These are phyloP conservation scores for Agrochola macilenta DNA, from an alignment of 2,888 invertebrate species.

Conservation along the genomic window DNA sequence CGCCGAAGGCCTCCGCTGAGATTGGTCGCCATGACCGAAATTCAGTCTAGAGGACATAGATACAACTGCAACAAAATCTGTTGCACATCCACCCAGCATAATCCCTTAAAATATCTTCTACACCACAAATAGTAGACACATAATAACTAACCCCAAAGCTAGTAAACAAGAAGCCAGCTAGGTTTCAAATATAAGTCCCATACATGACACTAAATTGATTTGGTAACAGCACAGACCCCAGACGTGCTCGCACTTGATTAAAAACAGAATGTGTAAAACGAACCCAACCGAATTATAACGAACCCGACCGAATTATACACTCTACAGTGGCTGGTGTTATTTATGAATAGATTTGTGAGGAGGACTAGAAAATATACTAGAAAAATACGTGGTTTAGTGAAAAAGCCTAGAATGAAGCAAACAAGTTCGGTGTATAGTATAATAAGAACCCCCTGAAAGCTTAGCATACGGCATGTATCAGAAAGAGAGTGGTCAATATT, in stretches of 20 bases:
- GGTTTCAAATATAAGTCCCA: conserved; percentile 38
- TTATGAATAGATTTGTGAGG: background rate
- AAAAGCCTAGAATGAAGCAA: too few relatives aligned
- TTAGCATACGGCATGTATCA: too few relatives aligned
- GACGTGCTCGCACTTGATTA: conserved; percentile 70
- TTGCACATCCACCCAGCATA: background rate
- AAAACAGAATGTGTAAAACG: conserved; percentile 72
- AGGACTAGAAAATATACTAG: background rate
- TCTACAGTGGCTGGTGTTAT: conserved; percentile 49
- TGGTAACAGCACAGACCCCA: conserved; percentile 26
- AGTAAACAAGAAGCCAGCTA: conserved; percentile 26
- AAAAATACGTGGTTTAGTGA: background rate
- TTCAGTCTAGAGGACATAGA: too few relatives aligned
- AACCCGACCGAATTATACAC: conserved; percentile 22
- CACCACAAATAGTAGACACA: background rate
- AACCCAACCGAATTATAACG: conserved; percentile 50
- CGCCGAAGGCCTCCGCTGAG: too few relatives aligned
- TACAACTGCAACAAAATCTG: background rate
- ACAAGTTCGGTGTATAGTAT: too few relatives aligned
- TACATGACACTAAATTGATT: conserved; percentile 50
- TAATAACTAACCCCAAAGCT: background rate
- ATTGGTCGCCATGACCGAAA: too few relatives aligned
- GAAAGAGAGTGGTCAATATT: too few relatives aligned
- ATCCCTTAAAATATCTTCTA: background rate
- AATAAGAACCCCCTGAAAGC: too few relatives aligned